Conservation (phyloP, 2,797 vertebrate genomes). For the Tarsius wallacei region DNA sequence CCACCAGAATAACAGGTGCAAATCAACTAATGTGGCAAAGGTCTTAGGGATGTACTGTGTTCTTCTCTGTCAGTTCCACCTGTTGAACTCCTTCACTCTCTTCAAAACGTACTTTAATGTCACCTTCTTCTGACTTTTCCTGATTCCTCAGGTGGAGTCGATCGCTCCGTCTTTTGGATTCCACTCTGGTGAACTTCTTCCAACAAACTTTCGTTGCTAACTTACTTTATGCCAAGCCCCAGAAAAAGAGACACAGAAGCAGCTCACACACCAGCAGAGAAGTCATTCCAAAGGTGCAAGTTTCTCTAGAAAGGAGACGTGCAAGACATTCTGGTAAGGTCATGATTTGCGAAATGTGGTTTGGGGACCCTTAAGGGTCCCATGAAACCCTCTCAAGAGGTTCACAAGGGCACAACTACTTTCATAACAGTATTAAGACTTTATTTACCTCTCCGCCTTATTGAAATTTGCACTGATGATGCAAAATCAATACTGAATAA, state of each 20-base stretch:
- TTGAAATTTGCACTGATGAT: slow-evolving; percentile 1
- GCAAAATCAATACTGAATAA: slow-evolving; percentile 15
- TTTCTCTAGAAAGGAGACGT: not conserved
- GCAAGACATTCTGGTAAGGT: not conserved
- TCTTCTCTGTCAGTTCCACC: not conserved
- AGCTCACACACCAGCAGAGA: not conserved
- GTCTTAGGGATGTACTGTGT: not conserved
- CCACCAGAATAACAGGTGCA: not conserved
- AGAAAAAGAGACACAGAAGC: not conserved
- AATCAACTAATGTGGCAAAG: not conserved
- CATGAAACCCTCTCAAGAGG: not conserved
- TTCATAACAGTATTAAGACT: not conserved
- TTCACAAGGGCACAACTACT: not conserved
- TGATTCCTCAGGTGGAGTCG: not conserved
- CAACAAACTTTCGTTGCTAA: not conserved
- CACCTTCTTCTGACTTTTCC: not conserved
- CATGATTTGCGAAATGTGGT: not conserved
- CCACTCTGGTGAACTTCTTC: not conserved
- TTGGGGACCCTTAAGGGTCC: not conserved
- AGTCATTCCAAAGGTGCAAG: not conserved
- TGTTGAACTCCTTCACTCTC: not conserved
- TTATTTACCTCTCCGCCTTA: not conserved
- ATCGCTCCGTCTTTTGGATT: not conserved
- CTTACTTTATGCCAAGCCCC: not conserved
- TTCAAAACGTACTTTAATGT: not conserved